Evolutionary conservation across 2,888 invertebrate genomes (phyloP).

Genomic region (Cantharis rufa): DNA sequence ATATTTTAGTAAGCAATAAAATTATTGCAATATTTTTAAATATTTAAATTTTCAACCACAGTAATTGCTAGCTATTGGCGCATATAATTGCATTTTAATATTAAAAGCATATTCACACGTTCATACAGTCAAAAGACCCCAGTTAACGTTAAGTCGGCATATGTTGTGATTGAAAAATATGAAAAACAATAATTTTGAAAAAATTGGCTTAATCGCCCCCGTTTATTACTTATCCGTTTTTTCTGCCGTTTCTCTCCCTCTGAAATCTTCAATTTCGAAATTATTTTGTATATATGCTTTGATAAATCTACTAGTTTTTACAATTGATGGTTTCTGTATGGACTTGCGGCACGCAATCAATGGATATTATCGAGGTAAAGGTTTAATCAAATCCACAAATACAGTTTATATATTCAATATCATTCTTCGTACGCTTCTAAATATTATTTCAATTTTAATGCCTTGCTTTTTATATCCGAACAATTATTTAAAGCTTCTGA

Average conservation of each 20-base stretch:
- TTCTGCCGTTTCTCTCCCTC: not conserved
- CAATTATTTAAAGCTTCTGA: not conserved
- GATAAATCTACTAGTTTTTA: not conserved
- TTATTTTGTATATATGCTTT: not conserved
- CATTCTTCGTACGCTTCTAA: not conserved
- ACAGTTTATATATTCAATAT: not conserved
- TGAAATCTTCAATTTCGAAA: not conserved
- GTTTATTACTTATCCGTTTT: not conserved
- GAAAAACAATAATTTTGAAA: not conserved
- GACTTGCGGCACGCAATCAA: not conserved
- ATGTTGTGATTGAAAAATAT: not conserved
- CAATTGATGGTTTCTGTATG: not conserved
- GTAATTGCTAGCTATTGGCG: too few relatives aligned
- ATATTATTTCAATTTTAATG: not conserved
- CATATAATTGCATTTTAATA: too few relatives aligned
- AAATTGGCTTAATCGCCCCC: not conserved
- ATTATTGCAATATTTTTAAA: too few relatives aligned
- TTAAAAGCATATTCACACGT: too few relatives aligned
- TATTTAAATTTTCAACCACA: too few relatives aligned
- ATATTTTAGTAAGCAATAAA: too few relatives aligned
- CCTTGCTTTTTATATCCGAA: not conserved
- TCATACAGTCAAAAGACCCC: not conserved
- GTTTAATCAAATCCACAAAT: not conserved
- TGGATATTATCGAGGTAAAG: not conserved
- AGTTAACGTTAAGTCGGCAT: not conserved